phyloP scores from a whole-genome alignment of 2,888 invertebrate genomes.

The Dynastes maya region DNA sequence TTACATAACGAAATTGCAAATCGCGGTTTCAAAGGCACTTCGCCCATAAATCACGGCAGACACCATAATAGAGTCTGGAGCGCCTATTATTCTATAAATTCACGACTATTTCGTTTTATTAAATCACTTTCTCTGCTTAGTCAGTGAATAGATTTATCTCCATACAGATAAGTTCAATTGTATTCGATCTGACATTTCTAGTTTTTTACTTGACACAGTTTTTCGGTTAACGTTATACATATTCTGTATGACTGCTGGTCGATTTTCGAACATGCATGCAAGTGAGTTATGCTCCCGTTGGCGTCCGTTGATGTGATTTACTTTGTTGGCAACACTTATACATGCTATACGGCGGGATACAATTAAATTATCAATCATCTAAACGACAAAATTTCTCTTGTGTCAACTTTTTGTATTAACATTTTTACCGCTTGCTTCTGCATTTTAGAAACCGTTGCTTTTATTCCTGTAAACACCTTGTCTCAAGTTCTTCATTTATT shows the following conservation, averaged over 20 bases:
- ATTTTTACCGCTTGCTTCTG: too few species aligned
- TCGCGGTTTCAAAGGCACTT: slow-evolving; percentile 6
- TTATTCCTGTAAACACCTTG: too few species aligned
- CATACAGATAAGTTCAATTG: not conserved
- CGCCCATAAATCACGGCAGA: slow-evolving; percentile 7
- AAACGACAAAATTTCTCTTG: not conserved
- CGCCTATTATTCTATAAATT: slow-evolving; percentile 30
- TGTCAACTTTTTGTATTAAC: too few species aligned
- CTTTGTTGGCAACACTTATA: slow-evolving; percentile 14
- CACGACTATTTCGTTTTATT: slow-evolving; percentile 7
- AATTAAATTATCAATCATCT: slow-evolving; percentile 29
- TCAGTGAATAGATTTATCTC: slow-evolving; percentile 19
- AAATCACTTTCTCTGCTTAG: slow-evolving; percentile 28
- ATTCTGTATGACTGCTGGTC: not conserved
- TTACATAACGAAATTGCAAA: slow-evolving; percentile 41
- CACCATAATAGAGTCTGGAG: slow-evolving; percentile 11
- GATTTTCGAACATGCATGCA: slow-evolving; percentile 11
- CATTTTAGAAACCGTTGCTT: too few species aligned
- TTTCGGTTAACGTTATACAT: slow-evolving; percentile 7
- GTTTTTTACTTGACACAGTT: slow-evolving; percentile 21
- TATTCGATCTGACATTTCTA: not conserved
- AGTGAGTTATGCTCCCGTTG: slow-evolving; percentile 1
- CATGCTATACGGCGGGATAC: not conserved
- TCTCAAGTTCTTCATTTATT: too few species aligned
- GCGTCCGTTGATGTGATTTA: not conserved